These are phyloP conservation scores for Tapirus indicus DNA, from an alignment of 2,797 vertebrate genomes.

Conservation along the genomic window DNA sequence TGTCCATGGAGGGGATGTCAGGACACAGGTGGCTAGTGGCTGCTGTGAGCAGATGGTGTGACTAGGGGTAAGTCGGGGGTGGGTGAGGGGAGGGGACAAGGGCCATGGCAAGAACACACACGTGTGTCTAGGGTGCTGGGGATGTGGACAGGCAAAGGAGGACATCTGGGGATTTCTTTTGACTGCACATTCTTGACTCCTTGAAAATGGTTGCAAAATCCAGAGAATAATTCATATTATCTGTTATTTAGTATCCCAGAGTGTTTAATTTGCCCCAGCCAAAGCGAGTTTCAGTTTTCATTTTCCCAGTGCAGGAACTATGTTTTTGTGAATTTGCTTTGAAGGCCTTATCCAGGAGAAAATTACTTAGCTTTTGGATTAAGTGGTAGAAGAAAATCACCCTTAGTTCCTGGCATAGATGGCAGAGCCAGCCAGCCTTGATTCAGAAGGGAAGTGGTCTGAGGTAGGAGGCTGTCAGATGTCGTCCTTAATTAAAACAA, in stretches of 20 bases:
- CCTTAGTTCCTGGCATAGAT: neutral
- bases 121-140: neutral
- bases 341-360: neutral
- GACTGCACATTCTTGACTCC: neutral
- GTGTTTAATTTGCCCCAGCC: neutral
- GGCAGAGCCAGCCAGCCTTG: neutral
- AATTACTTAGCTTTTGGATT: neutral
- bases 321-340: neutral
- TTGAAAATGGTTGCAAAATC: neutral
- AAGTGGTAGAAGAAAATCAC: neutral
- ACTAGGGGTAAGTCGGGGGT: accelerated
- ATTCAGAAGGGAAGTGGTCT: neutral
- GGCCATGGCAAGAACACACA: accelerated
- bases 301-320: accelerated
- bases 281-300: neutral
- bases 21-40: neutral
- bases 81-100: neutral
- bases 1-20: neutral
- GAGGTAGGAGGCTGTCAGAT: neutral
- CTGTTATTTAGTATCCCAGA: neutral
- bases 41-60: neutral
- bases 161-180: neutral
- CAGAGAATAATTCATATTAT: neutral
- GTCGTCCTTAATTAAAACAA: neutral
- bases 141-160: neutral